These are phyloP conservation scores for Gobio occitaniae DNA, from an alignment of 2,797 vertebrate species.

Conservation along the genomic window DNA sequence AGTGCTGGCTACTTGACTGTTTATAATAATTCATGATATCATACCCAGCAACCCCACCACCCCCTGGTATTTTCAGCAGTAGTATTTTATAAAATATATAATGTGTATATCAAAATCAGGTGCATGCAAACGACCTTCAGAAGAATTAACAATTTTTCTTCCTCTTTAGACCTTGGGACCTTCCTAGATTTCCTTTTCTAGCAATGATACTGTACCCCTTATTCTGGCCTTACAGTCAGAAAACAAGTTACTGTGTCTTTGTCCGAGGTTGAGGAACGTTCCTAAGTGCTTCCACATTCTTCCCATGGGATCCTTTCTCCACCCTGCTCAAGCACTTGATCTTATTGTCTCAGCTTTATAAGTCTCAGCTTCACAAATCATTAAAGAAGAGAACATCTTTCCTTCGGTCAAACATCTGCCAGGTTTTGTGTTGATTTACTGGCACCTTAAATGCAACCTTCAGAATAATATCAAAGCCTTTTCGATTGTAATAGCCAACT, in stretches of 20 bases:
- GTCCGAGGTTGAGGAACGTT: not conserved
- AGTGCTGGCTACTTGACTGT: too few species aligned
- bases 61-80: too few species aligned
- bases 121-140: not conserved
- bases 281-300: not conserved
- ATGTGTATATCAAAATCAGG: not conserved
- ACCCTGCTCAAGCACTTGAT: not conserved
- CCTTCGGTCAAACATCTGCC: not conserved
- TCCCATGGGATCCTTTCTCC: not conserved
- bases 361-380: not conserved
- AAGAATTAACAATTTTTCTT: not conserved
- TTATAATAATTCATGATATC: too few species aligned
- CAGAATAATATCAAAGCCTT: not conserved
- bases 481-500: not conserved
- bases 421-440: not conserved
- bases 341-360: not conserved
- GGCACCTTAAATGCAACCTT: not conserved
- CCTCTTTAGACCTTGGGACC: not conserved
- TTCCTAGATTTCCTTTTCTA: not conserved
- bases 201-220: not conserved
- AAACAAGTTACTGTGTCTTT: slow-evolving; percentile 1
- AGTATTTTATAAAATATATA: too few species aligned
- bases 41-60: too few species aligned
- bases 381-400: not conserved
- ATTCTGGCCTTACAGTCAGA: not conserved